phyloP scores from a whole-genome alignment of 2,797 vertebrate species.

The Capromys pilorides region DNA sequence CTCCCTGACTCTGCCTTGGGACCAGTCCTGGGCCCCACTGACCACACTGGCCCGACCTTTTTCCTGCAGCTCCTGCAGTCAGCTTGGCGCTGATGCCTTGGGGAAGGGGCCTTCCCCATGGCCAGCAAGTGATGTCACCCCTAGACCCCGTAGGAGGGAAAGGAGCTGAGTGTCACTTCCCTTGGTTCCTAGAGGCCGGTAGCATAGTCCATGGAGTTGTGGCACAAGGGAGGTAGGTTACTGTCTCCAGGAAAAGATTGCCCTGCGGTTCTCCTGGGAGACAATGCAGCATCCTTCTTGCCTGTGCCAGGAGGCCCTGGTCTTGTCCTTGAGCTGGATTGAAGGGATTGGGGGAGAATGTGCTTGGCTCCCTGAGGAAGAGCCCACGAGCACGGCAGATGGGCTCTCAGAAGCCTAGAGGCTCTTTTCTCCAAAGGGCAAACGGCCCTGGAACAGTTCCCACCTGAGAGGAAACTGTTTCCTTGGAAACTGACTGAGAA shows the following conservation, averaged over 20 bases:
- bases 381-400: background rate
- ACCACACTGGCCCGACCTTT: background rate
- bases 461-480: background rate
- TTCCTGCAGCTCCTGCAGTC: background rate
- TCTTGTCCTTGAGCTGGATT: background rate
- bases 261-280: background rate
- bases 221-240: background rate
- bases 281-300: background rate
- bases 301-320: background rate
- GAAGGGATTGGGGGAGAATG: background rate
- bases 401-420: background rate
- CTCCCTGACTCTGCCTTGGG: background rate
- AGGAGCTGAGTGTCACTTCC: background rate
- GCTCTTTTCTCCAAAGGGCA: background rate
- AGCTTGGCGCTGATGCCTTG: background rate
- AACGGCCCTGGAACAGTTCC: background rate
- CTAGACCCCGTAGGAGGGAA: conserved; percentile 53
- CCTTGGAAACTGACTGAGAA: conserved; percentile 56
- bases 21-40: background rate
- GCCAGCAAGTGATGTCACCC: background rate
- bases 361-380: background rate
- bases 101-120: background rate
- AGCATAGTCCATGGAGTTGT: background rate
- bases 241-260: background rate
- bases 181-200: background rate